Percentiles rank a stretch among this genome's conserved stretches.
Evolutionary conservation across 2,797 vertebrate species (phyloP).

Genomic region (Falco concolor): DNA sequence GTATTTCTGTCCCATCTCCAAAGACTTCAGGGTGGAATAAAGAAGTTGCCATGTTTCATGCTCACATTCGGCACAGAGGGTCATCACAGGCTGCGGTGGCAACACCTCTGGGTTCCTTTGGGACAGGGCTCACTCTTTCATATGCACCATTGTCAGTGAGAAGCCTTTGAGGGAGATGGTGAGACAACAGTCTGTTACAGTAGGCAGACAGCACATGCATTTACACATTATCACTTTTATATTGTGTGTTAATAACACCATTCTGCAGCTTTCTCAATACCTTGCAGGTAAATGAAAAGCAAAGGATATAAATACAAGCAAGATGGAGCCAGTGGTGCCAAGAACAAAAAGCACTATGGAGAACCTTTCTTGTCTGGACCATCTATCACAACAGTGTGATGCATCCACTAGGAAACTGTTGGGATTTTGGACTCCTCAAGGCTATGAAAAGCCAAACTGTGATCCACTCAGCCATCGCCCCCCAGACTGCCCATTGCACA

Average conservation of each 20-base stretch:
- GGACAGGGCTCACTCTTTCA: neutral
- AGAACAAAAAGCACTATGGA: neutral
- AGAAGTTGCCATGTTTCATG: rapidly evolving
- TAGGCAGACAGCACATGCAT: neutral
- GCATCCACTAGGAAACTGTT: neutral
- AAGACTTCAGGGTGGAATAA: neutral
- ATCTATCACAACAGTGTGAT: neutral
- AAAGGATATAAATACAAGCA: neutral
- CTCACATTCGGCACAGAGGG: neutral
- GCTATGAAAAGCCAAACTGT: neutral
- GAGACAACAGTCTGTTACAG: neutral
- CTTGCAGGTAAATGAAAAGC: neutral
- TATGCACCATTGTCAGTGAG: neutral
- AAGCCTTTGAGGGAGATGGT: neutral
- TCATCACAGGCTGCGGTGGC: rapidly evolving
- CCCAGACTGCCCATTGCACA: neutral
- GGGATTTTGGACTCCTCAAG: neutral
- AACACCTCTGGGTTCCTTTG: neutral
- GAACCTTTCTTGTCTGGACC: neutral
- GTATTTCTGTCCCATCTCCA: neutral
- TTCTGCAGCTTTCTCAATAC: neutral
- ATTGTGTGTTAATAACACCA: neutral
- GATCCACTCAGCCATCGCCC: neutral
- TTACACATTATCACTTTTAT: neutral
- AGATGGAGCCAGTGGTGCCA: neutral